Conservation (phyloP, 92 coral and sea anemone genomes). For the Porites rus region DNA sequence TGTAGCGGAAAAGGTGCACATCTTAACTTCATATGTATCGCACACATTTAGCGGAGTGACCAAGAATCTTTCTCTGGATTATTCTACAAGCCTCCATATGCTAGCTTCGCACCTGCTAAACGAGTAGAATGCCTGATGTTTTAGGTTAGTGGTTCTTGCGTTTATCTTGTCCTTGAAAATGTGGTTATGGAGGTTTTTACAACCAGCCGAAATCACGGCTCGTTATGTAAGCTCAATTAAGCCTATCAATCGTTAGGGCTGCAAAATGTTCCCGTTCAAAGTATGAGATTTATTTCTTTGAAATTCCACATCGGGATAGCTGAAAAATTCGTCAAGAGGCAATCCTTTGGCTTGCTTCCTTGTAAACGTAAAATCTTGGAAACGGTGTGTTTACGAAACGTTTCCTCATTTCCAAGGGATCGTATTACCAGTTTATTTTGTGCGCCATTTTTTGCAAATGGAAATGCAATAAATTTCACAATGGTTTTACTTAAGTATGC, state of each 20-base stretch:
- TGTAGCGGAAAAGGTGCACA: too few relatives aligned
- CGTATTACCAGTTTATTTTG: conserved; percentile 14
- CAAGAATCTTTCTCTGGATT: background rate
- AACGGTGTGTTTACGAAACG: conserved; percentile 31
- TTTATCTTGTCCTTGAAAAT: background rate
- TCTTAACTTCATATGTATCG: too few relatives aligned
- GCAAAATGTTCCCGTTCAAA: background rate
- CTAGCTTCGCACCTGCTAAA: conserved; percentile 1
- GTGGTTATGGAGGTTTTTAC: conserved; percentile 36
- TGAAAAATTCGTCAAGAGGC: background rate
- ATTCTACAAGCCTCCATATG: conserved; percentile 2
- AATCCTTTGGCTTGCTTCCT: background rate
- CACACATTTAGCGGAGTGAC: background rate
- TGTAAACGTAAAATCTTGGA: conserved; percentile 22
- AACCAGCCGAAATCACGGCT: conserved; percentile 11
- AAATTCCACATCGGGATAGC: too few relatives aligned
- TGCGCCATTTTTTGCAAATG: background rate
- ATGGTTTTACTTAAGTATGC: too few relatives aligned
- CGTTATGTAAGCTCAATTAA: background rate
- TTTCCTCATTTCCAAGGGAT: conserved; percentile 33
- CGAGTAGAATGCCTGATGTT: background rate
- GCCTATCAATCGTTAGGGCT: background rate
- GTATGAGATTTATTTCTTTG: background rate
- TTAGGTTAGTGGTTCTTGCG: conserved; percentile 8
- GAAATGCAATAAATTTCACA: background rate